Conservation (phyloP, 2,888 invertebrate genomes). For the Heliconius sara region DNA sequence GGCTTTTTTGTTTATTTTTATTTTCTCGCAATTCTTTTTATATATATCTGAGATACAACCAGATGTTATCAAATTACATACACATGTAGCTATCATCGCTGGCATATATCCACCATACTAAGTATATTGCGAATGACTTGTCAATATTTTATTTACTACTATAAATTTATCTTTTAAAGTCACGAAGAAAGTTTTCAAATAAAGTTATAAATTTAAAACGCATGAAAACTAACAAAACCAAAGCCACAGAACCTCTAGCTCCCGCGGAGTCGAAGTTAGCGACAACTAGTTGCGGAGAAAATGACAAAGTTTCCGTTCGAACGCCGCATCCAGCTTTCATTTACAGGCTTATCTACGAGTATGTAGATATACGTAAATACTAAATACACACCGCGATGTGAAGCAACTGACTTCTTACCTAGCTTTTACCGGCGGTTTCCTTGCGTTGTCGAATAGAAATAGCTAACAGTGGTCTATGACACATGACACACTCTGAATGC, state of each 20-base stretch:
- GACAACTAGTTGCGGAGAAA: constrained; percentile 34
- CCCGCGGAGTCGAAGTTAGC: constrained; percentile 15
- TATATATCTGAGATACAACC: too few relatives aligned
- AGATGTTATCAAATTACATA: too few relatives aligned
- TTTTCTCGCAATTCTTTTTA: background rate
- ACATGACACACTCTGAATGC: too few relatives aligned
- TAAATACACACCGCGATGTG: background rate
- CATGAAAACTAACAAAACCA: constrained; percentile 30
- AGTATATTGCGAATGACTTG: background rate
- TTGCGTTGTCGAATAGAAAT: too few relatives aligned
- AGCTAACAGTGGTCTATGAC: background rate
- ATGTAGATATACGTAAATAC: background rate
- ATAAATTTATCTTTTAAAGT: constrained; percentile 6
- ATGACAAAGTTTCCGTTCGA: constrained; percentile 30
- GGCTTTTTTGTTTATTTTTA: background rate
- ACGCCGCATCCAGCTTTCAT: constrained; percentile 15
- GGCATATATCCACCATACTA: background rate
- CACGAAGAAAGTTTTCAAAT: constrained; percentile 25
- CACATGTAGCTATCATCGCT: too few relatives aligned
- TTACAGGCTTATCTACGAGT: background rate
- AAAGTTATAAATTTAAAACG: constrained; percentile 35
- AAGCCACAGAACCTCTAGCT: constrained; percentile 22
- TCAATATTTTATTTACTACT: background rate
- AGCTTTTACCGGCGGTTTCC: too few relatives aligned
- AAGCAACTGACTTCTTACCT: background rate